Percentiles rank a stretch among this genome's conserved stretches.
phyloP scores from a whole-genome alignment of 2,113 vertebrate species.

The Halichoeres trimaculatus region DNA sequence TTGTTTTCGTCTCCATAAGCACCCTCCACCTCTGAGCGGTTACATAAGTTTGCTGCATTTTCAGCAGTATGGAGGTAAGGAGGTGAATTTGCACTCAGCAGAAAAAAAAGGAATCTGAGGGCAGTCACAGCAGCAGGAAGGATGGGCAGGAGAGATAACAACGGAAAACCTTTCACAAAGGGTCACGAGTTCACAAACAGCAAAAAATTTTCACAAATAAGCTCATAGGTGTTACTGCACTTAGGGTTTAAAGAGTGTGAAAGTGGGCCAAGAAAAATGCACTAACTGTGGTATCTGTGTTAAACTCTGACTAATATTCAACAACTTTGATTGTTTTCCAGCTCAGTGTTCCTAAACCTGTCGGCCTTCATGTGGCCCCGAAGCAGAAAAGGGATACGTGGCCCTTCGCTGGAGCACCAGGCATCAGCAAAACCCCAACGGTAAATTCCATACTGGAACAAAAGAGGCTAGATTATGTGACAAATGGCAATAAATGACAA shows the following conservation, averaged over 20 bases:
- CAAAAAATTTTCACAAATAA: background rate
- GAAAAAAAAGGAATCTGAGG: conserved; percentile 18
- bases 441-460: conserved; percentile 11
- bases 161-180: conserved; percentile 22
- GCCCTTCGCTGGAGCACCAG: background rate
- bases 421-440: conserved; percentile 36
- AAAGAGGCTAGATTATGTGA: background rate
- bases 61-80: conserved; percentile 6
- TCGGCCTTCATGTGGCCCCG: accelerated
- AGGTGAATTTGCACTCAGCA: conserved; percentile 11
- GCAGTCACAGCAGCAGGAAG: conserved; percentile 59
- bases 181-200: conserved; percentile 20
- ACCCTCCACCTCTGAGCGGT: background rate
- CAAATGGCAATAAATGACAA: too few species aligned
- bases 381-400: conserved; percentile 36
- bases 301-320: background rate
- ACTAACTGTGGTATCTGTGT: conserved; percentile 1
- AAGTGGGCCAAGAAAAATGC: background rate
- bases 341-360: conserved; percentile 9
- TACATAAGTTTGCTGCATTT: background rate
- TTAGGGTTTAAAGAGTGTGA: background rate
- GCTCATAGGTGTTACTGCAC: background rate
- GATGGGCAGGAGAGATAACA: conserved; percentile 55
- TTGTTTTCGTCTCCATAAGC: conserved; percentile 1
- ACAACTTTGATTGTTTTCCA: conserved; percentile 27